Conservation (phyloP, 2,888 invertebrate genomes). For the Hemistola chrysoprasaria region DNA sequence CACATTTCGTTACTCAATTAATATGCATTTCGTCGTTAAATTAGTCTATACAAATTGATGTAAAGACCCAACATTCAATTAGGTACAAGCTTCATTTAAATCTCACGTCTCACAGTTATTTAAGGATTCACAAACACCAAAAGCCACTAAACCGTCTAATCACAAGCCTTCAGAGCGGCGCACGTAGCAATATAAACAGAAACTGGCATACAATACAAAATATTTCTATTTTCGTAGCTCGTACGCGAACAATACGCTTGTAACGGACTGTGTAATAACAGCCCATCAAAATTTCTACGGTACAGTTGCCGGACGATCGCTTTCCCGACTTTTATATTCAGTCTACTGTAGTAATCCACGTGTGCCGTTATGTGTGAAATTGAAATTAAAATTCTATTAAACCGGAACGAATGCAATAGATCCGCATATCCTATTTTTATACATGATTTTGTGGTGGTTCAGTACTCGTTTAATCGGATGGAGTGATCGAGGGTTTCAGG, state of each 20-base stretch:
- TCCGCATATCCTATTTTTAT: conserved; percentile 42
- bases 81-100: too few species aligned
- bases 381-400: conserved; percentile 78
- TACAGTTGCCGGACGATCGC: conserved; percentile 64
- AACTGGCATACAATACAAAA: conserved; percentile 43
- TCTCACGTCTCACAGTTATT: too few species aligned
- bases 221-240: conserved; percentile 48
- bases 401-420: conserved; percentile 59
- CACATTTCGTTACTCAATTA: too few species aligned
- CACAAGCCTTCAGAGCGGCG: conserved; percentile 28
- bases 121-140: conserved; percentile 2
- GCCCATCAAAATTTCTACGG: conserved; percentile 73
- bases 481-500: conserved; percentile 27
- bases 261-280: conserved; percentile 75
- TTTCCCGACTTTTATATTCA: conserved; percentile 51
- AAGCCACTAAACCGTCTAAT: conserved; percentile 26
- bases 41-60: too few species aligned
- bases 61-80: too few species aligned
- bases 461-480: conserved; percentile 27
- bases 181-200: conserved; percentile 33
- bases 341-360: conserved; percentile 62
- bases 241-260: conserved; percentile 67
- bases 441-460: conserved; percentile 31
- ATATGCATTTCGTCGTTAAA: too few species aligned
- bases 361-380: conserved; percentile 68